Evolutionary conservation across 2,113 vertebrate genomes (phyloP), one percentile per base, ranked within the genome.

Genomic region (Thryonomys swinderianus): DNA sequence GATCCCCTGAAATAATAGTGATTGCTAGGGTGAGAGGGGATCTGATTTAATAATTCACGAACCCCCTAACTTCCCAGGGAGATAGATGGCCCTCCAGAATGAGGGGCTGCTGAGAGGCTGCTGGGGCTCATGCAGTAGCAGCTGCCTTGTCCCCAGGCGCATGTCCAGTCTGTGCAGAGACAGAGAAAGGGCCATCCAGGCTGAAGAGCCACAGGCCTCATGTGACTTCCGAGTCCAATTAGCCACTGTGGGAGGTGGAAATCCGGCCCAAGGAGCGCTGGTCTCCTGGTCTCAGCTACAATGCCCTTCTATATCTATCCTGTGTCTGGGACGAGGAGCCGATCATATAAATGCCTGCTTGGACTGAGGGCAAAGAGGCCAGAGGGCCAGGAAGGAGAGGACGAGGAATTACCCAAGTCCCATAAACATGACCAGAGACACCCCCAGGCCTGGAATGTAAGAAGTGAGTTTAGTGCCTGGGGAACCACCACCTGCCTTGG

Each of bases 321-420:
- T 80, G 79, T 55, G 81, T 81, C 69, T 74, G 73, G 57, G 84
- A 91, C 96, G 95, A 95, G 71, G 88, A 88, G 57, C 82, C 67
- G 93, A 93, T 97, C 96, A 97, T 94, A 93, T n/a, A n/a, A n/a
- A n/a, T 95, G 97, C 85, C 69, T 91, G 14, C 84, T 90, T 95
- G 97, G 96, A 97, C 90, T 95, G 96, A 97, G 96, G 94, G 82
- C 95, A 97, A 93, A 97, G 93, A 83, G 85, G 79, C 93, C 23
- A 90, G 59, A 79, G 42, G 74, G 88, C 82, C 2, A 16, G 80
- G 64, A 88, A 85, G 37, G 62, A 95, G 53, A 80, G 59, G 94
- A 95, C 93, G 92, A 96, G 95, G 79, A 90, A 89, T 95, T 83
- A 96, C 79, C 37, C 79, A 86, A 94, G 67, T 95, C 74, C 83